A percentile compares a stretch with the other conserved stretches of the same genome.
Evolutionary conservation across 2,797 vertebrate genomes (phyloP).

Genomic region (Sebastes reedi): DNA sequence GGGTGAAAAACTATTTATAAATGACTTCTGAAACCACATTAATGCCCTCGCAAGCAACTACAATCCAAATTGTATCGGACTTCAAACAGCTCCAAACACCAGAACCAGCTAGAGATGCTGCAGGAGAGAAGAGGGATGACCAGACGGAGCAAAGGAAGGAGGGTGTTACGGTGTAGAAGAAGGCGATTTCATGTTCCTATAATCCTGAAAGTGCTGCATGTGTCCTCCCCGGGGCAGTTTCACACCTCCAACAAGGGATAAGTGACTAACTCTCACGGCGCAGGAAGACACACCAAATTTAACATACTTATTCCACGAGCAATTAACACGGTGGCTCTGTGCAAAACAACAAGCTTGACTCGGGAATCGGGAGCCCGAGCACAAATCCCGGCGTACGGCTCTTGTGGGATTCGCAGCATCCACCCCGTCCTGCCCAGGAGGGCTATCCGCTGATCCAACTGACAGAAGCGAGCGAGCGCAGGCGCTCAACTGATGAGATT

Average conservation of each 20-base stretch:
- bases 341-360: constrained; percentile 56
- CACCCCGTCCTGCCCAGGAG: constrained; percentile 51
- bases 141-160: constrained; percentile 9
- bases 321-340: constrained; percentile 66
- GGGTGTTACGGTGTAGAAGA: constrained; percentile 50
- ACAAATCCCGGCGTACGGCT: constrained; percentile 40
- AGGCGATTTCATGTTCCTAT: constrained; percentile 67
- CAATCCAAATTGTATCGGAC: neutral
- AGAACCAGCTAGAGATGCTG: neutral
- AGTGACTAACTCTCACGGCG: constrained; percentile 47
- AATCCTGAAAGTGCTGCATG: constrained; percentile 62
- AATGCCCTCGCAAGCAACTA: neutral
- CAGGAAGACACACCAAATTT: constrained; percentile 32
- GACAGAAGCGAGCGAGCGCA: constrained; percentile 47
- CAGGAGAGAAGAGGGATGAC: constrained; percentile 25
- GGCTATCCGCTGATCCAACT: constrained; percentile 46
- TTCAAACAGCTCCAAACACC: constrained; percentile 17
- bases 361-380: constrained; percentile 18
- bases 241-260: constrained; percentile 67
- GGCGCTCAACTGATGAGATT: constrained; percentile 60
- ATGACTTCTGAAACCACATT: neutral
- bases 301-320: constrained; percentile 59
- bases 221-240: constrained; percentile 57
- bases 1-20: neutral
- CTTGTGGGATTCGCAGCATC: constrained; percentile 45